Evolutionary conservation across 1,140 invertebrate species (phyloP), one percentile per base, ranked within the genome.

Genomic region (Drosophila lowei): DNA sequence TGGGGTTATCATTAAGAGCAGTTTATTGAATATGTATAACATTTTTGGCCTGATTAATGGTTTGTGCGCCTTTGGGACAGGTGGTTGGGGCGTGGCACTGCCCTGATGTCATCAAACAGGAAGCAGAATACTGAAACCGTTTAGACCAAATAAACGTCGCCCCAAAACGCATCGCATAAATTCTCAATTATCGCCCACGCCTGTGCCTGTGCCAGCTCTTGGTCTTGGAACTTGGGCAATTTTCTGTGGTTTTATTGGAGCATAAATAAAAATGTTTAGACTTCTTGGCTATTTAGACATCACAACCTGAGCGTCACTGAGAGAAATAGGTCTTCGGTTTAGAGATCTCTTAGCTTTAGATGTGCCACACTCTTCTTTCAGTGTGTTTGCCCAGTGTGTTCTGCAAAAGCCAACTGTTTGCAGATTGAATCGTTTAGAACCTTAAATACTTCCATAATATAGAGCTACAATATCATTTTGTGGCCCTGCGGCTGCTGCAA

Each of bases 171-270:
- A 66, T 61, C 81, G 76, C 67, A 85, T 85, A 85, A 86, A 85
- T 86, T 86, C 77, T 72, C 81, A 86, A 85, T 85, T 85, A 85
- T 86, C 81, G 83, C 81, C 83, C 81, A 85, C 81, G 81, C 81
- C 81, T 28, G 50, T 49, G 48, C 70, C 43, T 21, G 58, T 56
- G 48, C 70, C 43, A 34, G 67, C n/a, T 42, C 47, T 28, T 21
- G 18, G 18, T 59, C 38, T 38, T 21, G 38, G 41, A 11, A 41
- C 21, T 21, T 25, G 50, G 65, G 54, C 70, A 77, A 81, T 86
- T 81, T 77, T 73, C 75, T 60, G 67, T 64, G 59, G 68, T 73
- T 77, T 77, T 63, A 34, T 48, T 57, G 2, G 60, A 23, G 67
- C 77, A 77, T 77, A 70, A 86, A 86, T 80, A 86, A 70, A 80